Evolutionary conservation across 2,888 invertebrate genomes (phyloP).

Genomic region (Aphodius sticticus): DNA sequence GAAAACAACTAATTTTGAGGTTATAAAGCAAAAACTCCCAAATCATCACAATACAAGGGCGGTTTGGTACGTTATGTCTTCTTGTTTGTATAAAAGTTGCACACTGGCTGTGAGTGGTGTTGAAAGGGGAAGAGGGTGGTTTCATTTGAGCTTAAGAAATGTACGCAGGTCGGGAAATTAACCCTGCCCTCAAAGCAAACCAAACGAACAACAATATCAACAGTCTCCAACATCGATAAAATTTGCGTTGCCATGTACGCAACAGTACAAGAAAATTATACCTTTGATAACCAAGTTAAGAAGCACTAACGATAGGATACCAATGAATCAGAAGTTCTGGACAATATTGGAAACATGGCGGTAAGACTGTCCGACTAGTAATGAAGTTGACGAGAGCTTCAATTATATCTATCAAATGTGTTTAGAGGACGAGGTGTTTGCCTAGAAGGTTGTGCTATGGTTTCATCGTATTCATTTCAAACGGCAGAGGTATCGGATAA

Average conservation of each 20-base stretch:
- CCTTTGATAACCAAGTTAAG: constrained; percentile 51
- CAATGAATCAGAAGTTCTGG: constrained; percentile 56
- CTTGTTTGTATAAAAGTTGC: too few species aligned
- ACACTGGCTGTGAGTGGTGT: constrained; percentile 47
- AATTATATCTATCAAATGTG: constrained; percentile 52
- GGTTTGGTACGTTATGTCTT: not conserved
- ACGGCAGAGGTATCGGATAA: constrained; percentile 42
- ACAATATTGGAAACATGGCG: constrained; percentile 52
- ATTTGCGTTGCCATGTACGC: constrained; percentile 23
- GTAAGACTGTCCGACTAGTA: constrained; percentile 49
- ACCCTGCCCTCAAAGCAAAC: constrained; percentile 21
- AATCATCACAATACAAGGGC: not conserved
- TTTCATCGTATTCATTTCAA: constrained; percentile 53
- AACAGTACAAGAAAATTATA: constrained; percentile 48
- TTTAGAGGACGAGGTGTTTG: constrained; percentile 51
- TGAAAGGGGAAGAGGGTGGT: constrained; percentile 53
- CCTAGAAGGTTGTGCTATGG: constrained; percentile 53
- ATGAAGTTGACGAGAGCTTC: constrained; percentile 53
- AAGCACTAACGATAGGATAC: constrained; percentile 56
- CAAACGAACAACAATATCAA: constrained; percentile 13
- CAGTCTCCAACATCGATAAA: constrained; percentile 12
- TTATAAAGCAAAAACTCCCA: not conserved
- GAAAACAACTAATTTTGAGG: not conserved
- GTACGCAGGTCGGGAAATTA: constrained; percentile 40
- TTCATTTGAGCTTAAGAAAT: constrained; percentile 47